Base-by-base conservation (phyloP, 2,888 invertebrate species). In the Cheilosia pagana region DNA sequence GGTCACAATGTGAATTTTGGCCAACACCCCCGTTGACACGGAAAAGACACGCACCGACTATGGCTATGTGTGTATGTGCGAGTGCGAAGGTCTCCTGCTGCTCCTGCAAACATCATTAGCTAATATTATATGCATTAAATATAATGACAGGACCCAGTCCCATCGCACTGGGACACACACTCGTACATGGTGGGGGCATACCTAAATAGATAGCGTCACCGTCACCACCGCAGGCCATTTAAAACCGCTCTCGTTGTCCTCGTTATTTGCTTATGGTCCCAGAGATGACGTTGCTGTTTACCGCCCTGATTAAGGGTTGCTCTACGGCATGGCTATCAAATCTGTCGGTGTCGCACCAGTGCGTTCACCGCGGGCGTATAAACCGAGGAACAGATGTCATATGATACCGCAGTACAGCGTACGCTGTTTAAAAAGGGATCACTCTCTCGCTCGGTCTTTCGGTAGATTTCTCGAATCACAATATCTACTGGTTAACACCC, bases 71-170 rank as follows among this genome's bases (percentile, higher is more conserved):
- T 12, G 31, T 16, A 28, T 35, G 5, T n/a, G 39, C 10, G 63
- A 28, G n/a, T 19, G 23, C 25, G 12, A 8, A 50, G 50, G 21
- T 53, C 57, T 45, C 81, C 63, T 43, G 72, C 72, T 57, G 52
- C 41, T 43, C 74, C 25, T 60, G 90, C 89, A 91, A 91, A 91
- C 91, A 91, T 90, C 91, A 91, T 91, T 91, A 91, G 91, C 91
- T 90, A 90, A 91, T 91, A 91, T 91, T 90, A 91, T 91, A 91
- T 90, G 91, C 91, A 91, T 91, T 91, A 91, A 91, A 90, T 91
- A 91, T 91, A 90, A 91, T 91, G 90, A 89, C 88, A 87, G 89
- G 28, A 21, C 50, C 65, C 62, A 35, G 55, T 59, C 57, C 60
- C 71, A 14, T 25, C 14, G 25, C 55, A 63, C 50, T 31, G 23